Base-by-base conservation (phyloP, 2,888 invertebrate species). In the Choreutis nemorana region DNA sequence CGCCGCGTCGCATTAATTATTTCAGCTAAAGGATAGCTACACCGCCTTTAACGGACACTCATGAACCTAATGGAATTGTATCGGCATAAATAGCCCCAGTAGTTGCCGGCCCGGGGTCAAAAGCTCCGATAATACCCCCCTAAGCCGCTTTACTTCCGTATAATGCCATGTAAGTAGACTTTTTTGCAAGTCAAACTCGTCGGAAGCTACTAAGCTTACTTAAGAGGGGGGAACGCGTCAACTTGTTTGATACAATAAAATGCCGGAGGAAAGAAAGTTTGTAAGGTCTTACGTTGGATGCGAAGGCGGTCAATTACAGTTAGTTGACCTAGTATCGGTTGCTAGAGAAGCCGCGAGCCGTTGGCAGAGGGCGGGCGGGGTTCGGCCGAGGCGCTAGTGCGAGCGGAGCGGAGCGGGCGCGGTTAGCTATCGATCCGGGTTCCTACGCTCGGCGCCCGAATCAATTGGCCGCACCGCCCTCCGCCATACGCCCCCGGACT, bases 371-470 rank as follows among this genome's bases (percentile, higher is more conserved):
- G 18, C 23, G 35, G 28, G 6, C 23, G 28, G 35, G 34, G 33
- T 27, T 15, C 34, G 31, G 32, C 28, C 11, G 29, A 28, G 26
- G 42, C 30, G 10, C 23, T 31, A 36, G 38, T 37, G 37, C 24
- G 37, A 28, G 54, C 60, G 55, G 53, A 39, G 52, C 56, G 59
- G 51, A 40, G 53, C 58, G 56, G 43, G 38, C 40, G 50, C 44
- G 48, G 39, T 16, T 23, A 30, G 40, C 45, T 41, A 45, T 41
- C 38, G 30, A 25, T 35, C 37, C 39, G 38, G 37, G 18, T 31
- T 20, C 33, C 31, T 36, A 32, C 22, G 39, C 40, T 45, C 50
- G 44, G 45, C 42, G 44, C 36, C 49, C 42, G 48, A 28, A 35
- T 49, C 47, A 42, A 50, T 55, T 47, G 47, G 46, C 33, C 45